These are phyloP conservation scores for Semotilus atromaculatus DNA, from an alignment of 2,797 vertebrate species.

Conservation along the genomic window DNA sequence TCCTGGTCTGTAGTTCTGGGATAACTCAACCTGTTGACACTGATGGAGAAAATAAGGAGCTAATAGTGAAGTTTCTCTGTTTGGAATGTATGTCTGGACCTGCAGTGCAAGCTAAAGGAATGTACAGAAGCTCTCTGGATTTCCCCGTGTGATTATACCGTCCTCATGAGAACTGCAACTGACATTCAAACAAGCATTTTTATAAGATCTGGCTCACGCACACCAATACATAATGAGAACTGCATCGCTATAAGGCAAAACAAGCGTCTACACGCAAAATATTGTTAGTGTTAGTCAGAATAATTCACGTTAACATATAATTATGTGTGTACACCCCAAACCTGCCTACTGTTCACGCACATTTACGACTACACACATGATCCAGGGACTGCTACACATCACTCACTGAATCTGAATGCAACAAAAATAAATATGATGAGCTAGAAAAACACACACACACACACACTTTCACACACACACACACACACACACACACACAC, in stretches of 20 bases:
- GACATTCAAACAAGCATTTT: slow-evolving; percentile 37
- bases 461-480: slow-evolving; percentile 47
- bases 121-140: slow-evolving; percentile 49
- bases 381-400: neutral
- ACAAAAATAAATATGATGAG: slow-evolving; percentile 56
- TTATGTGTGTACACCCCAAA: slow-evolving; percentile 36
- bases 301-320: slow-evolving; percentile 21
- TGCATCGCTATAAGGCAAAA: slow-evolving; percentile 31
- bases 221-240: slow-evolving; percentile 48
- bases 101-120: slow-evolving; percentile 39
- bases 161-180: slow-evolving; percentile 39
- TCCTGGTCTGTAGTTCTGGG: slow-evolving; percentile 14
- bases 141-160: slow-evolving; percentile 54
- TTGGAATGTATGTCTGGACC: slow-evolving; percentile 44
- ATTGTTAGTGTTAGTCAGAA: slow-evolving; percentile 13
- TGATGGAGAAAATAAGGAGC: slow-evolving; percentile 8
- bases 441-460: slow-evolving; percentile 53
- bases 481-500: slow-evolving; percentile 50
- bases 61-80: neutral
- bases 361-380: slow-evolving; percentile 15
- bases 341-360: neutral
- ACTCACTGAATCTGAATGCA: slow-evolving; percentile 26
- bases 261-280: slow-evolving; percentile 29
- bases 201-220: slow-evolving; percentile 41
- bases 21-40: slow-evolving; percentile 20